phyloP scores from a whole-genome alignment of 1,140 invertebrate species.

The Whitmania pigra region DNA sequence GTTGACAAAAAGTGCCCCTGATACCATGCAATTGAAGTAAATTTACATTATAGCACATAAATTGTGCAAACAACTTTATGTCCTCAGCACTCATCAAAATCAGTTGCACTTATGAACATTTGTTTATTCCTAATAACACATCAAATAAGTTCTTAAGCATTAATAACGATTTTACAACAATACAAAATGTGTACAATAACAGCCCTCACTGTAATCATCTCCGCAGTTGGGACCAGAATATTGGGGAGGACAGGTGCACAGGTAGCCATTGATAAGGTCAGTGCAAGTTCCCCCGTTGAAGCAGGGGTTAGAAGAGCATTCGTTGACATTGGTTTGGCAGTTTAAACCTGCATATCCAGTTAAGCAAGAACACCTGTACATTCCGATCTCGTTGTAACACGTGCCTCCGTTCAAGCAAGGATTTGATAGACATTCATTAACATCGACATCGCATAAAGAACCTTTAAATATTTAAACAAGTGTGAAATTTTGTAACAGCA shows the following conservation, averaged over 20 bases:
- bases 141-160: no score
- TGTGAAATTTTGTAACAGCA: not conserved
- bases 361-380: conserved; percentile 24
- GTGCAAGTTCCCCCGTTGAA: conserved; percentile 69
- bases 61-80: no score
- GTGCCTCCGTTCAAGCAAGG: conserved; percentile 21
- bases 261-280: conserved; percentile 42
- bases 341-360: conserved; percentile 26
- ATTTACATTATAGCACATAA: no score
- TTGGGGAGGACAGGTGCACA: not conserved
- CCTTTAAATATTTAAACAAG: conserved; percentile 16
- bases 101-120: no score
- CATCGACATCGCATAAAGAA: conserved; percentile 14
- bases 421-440: conserved; percentile 15
- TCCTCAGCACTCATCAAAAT: no score
- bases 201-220: not conserved
- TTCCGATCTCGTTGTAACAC: conserved; percentile 16
- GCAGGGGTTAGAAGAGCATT: conserved; percentile 58
- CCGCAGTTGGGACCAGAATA: not conserved
- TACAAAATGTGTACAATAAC: not conserved
- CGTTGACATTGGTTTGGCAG: conserved; percentile 28
- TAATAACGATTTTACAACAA: not conserved
- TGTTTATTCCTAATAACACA: no score
- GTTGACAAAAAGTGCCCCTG: no score
- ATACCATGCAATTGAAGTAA: no score